Percentiles rank a stretch among this genome's conserved stretches.
Evolutionary conservation across 2,797 vertebrate species (phyloP).

Genomic region (Epinephelus awoara): DNA sequence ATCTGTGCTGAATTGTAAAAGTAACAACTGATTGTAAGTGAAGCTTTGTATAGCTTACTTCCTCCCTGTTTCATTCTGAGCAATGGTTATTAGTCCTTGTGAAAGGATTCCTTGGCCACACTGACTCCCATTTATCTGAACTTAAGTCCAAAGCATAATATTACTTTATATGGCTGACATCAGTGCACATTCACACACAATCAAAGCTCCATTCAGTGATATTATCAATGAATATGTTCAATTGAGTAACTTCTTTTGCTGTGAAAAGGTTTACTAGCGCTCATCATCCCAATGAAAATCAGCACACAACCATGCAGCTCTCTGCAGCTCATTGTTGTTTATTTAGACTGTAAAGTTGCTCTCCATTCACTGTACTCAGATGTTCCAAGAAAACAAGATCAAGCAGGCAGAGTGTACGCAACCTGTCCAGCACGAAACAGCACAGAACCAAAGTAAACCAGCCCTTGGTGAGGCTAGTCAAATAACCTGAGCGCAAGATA

Average conservation of each 20-base stretch:
- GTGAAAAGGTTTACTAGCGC: background rate
- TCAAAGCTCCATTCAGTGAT: background rate
- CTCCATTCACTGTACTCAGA: background rate
- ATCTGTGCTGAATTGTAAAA: background rate
- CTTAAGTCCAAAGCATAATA: background rate
- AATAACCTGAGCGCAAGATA: background rate
- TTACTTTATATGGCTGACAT: background rate
- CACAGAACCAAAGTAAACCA: conserved; percentile 8
- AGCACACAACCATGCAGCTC: background rate
- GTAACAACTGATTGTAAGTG: background rate
- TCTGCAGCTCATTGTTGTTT: background rate
- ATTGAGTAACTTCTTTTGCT: background rate
- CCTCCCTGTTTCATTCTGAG: background rate
- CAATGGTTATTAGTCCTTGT: background rate
- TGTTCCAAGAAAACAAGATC: background rate
- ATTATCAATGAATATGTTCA: background rate
- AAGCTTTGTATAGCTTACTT: background rate
- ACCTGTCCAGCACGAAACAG: background rate
- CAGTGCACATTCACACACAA: background rate
- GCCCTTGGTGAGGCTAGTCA: background rate
- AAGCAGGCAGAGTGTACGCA: background rate
- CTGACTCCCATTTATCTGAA: background rate
- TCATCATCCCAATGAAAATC: background rate
- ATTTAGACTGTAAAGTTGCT: background rate
- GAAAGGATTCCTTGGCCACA: background rate